Percentiles rank a stretch among this genome's conserved stretches.
These are phyloP conservation scores for Rotaria socialis DNA, from an alignment of 2,888 invertebrate species.

Conservation along the genomic window DNA sequence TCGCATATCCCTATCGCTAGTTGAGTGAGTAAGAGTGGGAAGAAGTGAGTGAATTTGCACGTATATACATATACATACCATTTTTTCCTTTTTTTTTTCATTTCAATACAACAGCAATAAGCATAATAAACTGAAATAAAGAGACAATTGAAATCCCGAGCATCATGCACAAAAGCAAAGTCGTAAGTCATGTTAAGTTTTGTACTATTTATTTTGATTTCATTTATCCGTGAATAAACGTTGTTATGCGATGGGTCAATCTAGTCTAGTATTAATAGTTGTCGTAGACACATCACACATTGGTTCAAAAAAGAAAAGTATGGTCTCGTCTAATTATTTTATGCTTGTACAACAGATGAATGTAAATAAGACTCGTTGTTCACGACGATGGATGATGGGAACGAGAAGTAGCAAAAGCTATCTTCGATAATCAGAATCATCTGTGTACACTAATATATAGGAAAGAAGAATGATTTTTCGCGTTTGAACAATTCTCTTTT, in stretches of 20 bases:
- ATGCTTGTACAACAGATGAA: constrained; percentile 2
- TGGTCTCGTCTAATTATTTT: neutral
- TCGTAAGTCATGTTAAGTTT: neutral
- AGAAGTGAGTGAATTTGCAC: neutral
- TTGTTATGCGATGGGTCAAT: neutral
- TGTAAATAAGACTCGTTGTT: neutral
- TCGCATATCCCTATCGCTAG: constrained; percentile 24
- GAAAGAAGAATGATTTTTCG: neutral
- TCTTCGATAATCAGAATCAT: constrained; percentile 13
- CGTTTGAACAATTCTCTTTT: neutral
- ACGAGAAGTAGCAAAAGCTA: constrained; percentile 7
- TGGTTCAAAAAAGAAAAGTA: neutral
- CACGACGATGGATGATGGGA: neutral
- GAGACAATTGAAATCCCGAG: neutral
- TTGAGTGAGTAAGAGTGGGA: constrained; percentile 2
- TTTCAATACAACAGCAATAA: neutral
- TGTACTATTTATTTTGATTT: neutral
- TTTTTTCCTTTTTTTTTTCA: neutral
- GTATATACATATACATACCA: neutral
- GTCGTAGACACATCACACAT: constrained; percentile 8
- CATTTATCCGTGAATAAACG: neutral
- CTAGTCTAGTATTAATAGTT: neutral
- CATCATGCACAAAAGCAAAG: neutral
- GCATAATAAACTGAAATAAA: neutral
- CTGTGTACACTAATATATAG: neutral